Percentiles rank a stretch among this genome's conserved stretches.
Conservation (phyloP, 1,140 invertebrate genomes). For the Ladona fulva region DNA sequence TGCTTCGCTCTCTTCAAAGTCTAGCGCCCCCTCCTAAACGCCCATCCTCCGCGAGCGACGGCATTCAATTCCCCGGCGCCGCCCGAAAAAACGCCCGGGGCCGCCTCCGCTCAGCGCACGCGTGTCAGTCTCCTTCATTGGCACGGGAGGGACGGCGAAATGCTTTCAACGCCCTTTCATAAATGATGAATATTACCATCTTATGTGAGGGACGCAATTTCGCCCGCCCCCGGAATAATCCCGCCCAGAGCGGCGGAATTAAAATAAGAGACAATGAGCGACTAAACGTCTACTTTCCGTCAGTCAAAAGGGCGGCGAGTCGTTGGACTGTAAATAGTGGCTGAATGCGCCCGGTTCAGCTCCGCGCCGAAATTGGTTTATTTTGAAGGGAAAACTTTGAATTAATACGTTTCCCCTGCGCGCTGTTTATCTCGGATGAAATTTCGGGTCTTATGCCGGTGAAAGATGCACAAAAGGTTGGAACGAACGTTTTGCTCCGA, state of each 20-base stretch:
- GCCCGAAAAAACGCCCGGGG: not conserved
- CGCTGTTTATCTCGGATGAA: too few relatives aligned
- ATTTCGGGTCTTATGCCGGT: too few relatives aligned
- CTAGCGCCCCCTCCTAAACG: not conserved
- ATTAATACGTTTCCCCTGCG: too few relatives aligned
- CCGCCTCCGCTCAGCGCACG: not conserved
- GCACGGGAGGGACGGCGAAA: not conserved
- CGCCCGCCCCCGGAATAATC: too few relatives aligned
- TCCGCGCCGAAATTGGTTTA: not conserved
- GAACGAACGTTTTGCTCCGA: too few relatives aligned
- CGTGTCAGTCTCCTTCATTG: not conserved
- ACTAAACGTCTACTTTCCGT: too few relatives aligned
- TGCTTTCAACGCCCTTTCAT: not conserved
- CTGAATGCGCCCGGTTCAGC: not conserved
- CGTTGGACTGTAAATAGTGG: not conserved
- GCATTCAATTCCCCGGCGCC: not conserved
- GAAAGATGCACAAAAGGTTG: too few relatives aligned
- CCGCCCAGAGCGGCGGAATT: too few relatives aligned
- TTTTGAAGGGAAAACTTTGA: not conserved
- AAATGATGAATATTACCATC: slow-evolving; percentile 10
- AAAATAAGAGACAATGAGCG: too few relatives aligned
- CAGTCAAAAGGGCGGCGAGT: too few relatives aligned
- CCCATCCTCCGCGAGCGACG: not conserved
- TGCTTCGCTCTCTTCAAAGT: not conserved
- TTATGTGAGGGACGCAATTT: not conserved